Evolutionary conservation across 2,797 vertebrate genomes (phyloP), one percentile per base, ranked within the genome.

Genomic region (Chelon auratus): DNA sequence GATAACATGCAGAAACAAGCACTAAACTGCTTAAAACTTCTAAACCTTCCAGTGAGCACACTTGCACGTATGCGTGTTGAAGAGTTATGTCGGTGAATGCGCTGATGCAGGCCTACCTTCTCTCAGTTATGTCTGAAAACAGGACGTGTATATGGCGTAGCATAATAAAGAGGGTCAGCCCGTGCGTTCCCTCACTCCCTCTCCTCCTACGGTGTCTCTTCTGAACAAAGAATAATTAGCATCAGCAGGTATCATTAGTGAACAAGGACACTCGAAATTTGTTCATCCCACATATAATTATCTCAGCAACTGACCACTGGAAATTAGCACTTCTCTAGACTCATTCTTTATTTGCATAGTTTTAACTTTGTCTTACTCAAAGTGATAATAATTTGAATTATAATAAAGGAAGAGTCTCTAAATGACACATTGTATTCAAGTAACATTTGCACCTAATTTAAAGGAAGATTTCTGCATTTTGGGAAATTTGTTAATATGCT

Each of bases 221-320:
- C 33, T 24, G 18, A 26, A 77, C 63, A 64, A 51, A 65, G 9
- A 33, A 22, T 57, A 51, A 39, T 60, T 60, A 42, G 14, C n/a
- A 57, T 47, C 18, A 52, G 36, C n/a, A 12, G 20, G 17, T 52
- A 51, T 66, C 12, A 39, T 51, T 18, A 70, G 30, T 14, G 47
- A 63, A 30, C 33, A 64, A 62, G 55, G 36, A 26, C 64, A 61
- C 26, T 53, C 37, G 66, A 52, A 57, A 71, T 3, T 40, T 62
- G 14, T 26, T 68, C 40, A 42, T 17, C 52, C 48, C 17, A 54
- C 11, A 50, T 37, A 10, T 52, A 65, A 78, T 62, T n/a, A 74
- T 63, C 26, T 40, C 53, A 48, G 3, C 18, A 50, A 61, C 65
- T 64, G 17, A 11, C 37, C 36, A 30, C 36, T 48, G n/a, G 6